Base-by-base conservation (phyloP, 2,888 invertebrate genomes). In the Rhorus exstirpatorius region DNA sequence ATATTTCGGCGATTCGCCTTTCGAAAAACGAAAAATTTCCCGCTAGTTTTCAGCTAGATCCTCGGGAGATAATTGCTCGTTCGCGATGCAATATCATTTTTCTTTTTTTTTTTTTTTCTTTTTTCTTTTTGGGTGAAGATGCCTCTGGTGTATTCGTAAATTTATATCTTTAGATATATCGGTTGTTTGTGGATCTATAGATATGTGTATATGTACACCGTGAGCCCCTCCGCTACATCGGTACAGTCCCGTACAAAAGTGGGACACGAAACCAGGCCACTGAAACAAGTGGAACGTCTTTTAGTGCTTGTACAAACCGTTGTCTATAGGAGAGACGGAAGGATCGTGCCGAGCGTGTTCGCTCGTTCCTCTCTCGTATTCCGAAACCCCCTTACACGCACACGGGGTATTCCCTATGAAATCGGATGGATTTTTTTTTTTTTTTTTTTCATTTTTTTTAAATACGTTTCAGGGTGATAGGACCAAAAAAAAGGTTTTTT, bases 211-310 rank as follows among this genome's bases (percentile, higher is more conserved):
- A 51, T 12, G 10, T 10, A 67, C 49, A 55, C 26, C 19, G 19
- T 58, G 65, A 67, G 58, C 46, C 63, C 41, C n/a, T n/a, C 58
- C 74, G 63, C 75, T 53, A 74, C 74, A 26, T 60, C 44, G 82
- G 87, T 88, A 87, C 86, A 89, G 88, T 88, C 86, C 83, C 83
- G 83, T 41, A 65, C 85, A 90, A 89, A 93, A 92, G 91, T 92
- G 86, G 93, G 90, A 90, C 92, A 91, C 85, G 90, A 88, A 93
- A 93, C 92, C 92, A 92, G 93, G 93, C 90, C 92, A 92, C 89
- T 90, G 92, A 92, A 91, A 93, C 92, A 93, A 93, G 93, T 93
- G 89, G 93, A 91, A 93, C 93, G 89, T 86, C 89, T 90, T 89
- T 90, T 88, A 90, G 88, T 90, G 88, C 87, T 88, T 87, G 87